Evolutionary conservation across 2,797 vertebrate genomes (phyloP).

Genomic region (Brotula barbata): DNA sequence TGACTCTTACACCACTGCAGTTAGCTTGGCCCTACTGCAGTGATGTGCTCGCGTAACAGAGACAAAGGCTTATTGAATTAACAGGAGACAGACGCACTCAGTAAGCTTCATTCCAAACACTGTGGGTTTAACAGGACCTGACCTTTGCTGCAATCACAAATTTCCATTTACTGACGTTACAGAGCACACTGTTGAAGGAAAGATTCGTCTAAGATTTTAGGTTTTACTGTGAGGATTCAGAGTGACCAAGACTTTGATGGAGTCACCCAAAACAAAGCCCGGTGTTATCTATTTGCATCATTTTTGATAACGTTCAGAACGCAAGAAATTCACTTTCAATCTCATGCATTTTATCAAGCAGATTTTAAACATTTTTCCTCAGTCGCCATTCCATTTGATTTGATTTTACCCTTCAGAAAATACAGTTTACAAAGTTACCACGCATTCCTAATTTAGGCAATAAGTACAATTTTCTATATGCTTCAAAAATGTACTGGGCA

Average conservation of each 20-base stretch:
- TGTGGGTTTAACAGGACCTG: background rate
- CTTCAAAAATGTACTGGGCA: too few relatives aligned
- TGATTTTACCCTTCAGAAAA: background rate
- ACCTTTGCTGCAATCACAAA: background rate
- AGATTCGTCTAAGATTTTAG: background rate
- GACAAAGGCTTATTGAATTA: conserved; percentile 36
- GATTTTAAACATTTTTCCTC: background rate
- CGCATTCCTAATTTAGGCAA: background rate
- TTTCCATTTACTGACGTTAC: background rate
- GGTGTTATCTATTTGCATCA: background rate
- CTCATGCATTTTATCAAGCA: too few relatives aligned
- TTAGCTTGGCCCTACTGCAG: conserved; percentile 67
- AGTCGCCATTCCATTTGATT: too few relatives aligned
- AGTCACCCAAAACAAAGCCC: background rate
- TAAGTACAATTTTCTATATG: background rate
- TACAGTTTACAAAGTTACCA: background rate
- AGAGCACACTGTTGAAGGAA: background rate
- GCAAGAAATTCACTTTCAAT: background rate
- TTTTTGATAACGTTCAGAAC: conserved; percentile 1
- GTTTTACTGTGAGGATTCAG: background rate
- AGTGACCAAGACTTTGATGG: background rate
- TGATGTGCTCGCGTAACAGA: conserved; percentile 45
- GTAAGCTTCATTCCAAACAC: conserved; percentile 4
- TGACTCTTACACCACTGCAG: conserved; percentile 69
- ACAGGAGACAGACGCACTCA: conserved; percentile 10